Conservation (phyloP, 2,113 vertebrate species). For the Dipodomys stephensi region DNA sequence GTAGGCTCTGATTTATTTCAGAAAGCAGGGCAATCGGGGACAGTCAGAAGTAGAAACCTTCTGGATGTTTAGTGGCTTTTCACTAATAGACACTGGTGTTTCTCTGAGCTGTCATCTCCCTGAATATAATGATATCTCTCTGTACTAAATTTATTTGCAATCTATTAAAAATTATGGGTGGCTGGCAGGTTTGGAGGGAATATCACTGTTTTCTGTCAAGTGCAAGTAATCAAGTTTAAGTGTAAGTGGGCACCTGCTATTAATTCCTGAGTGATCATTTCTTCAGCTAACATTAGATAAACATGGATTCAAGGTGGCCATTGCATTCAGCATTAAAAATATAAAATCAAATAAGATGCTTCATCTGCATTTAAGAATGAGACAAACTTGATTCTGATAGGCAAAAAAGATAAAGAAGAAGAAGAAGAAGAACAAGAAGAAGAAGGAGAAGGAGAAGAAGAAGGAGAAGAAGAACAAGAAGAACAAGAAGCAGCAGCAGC, state of each 20-base stretch:
- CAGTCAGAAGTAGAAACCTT: background rate
- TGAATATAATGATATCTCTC: background rate
- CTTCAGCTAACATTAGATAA: background rate
- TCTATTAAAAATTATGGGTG: conserved; percentile 47
- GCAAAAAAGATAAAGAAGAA: background rate
- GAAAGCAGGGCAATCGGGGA: background rate
- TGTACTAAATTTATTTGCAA: conserved; percentile 19
- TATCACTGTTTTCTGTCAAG: conserved; percentile 19
- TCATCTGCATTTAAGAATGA: background rate
- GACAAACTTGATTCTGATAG: background rate
- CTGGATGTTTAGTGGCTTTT: background rate
- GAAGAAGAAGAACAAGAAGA: no score
- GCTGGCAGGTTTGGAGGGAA: background rate
- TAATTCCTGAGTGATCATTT: conserved; percentile 1
- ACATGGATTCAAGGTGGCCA: background rate
- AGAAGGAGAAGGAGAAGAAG: no score
- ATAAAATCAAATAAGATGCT: conserved; percentile 2
- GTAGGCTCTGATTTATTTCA: conserved; percentile 4
- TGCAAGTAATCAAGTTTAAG: conserved; percentile 23
- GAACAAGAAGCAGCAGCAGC: no score
- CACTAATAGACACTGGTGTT: background rate
- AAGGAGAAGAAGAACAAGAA: no score
- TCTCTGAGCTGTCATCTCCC: conserved; percentile 22
- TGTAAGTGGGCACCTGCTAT: background rate
- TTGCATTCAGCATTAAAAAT: background rate